These are phyloP conservation scores for Stegodyphus dumicola DNA, from an alignment of 1,140 invertebrate genomes.

Conservation along the genomic window DNA sequence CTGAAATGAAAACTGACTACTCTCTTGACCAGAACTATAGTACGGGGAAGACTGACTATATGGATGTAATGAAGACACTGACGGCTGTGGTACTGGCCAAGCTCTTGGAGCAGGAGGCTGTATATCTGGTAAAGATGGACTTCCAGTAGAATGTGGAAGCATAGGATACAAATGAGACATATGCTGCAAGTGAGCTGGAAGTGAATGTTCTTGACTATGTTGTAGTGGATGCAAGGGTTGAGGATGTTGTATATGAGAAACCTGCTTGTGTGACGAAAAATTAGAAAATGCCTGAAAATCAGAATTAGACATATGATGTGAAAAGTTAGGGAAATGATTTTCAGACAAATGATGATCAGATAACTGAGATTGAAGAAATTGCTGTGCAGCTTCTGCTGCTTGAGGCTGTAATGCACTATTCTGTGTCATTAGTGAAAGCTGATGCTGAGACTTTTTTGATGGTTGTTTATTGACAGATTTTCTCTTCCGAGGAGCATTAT, in stretches of 20 bases:
- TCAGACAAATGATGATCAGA: slow-evolving; percentile 43
- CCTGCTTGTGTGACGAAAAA: slow-evolving; percentile 40
- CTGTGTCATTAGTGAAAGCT: slow-evolving; percentile 19
- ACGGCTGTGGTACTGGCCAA: slow-evolving; percentile 44
- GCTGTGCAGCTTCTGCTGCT: slow-evolving; percentile 1
- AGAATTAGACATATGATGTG: slow-evolving; percentile 30
- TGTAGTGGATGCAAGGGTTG: slow-evolving; percentile 54
- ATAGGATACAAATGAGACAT: slow-evolving; percentile 52
- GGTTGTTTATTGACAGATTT: slow-evolving; percentile 37
- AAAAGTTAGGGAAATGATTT: slow-evolving; percentile 48
- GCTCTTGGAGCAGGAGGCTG: slow-evolving; percentile 47
- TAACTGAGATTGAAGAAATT: slow-evolving; percentile 42
- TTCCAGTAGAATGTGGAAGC: slow-evolving; percentile 17
- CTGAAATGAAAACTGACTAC: slow-evolving; percentile 56
- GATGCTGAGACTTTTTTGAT: slow-evolving; percentile 41
- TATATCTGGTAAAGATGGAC: slow-evolving; percentile 40
- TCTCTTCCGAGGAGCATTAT: slow-evolving; percentile 23
- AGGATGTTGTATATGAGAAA: slow-evolving; percentile 56
- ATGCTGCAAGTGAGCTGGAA: slow-evolving; percentile 44
- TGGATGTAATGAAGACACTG: slow-evolving; percentile 54
- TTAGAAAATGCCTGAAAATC: slow-evolving; percentile 45
- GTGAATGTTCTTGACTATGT: slow-evolving; percentile 48
- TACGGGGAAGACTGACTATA: slow-evolving; percentile 59
- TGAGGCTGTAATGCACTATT: slow-evolving; percentile 29
- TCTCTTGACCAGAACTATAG: slow-evolving; percentile 56